Percentiles rank a stretch among this genome's conserved stretches.
phyloP scores from a whole-genome alignment of 1,140 invertebrate genomes.

The Cherax quadricarinatus region DNA sequence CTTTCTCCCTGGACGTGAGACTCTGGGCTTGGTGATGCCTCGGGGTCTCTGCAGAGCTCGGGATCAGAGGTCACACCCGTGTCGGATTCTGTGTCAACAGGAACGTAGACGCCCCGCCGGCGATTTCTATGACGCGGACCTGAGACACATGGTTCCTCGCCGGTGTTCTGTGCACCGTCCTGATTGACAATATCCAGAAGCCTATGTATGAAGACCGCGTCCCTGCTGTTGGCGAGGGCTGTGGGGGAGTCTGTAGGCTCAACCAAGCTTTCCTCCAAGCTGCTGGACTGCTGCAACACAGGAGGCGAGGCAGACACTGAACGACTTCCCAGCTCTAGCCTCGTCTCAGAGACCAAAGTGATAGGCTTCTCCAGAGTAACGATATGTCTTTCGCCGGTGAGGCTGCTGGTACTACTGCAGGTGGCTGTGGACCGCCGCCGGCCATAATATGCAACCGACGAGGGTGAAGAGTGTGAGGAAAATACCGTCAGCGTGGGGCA shows the following conservation, averaged over 20 bases:
- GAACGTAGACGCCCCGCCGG: slow-evolving; percentile 53
- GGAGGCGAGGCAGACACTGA: slow-evolving; percentile 42
- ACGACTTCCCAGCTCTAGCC: slow-evolving; percentile 37
- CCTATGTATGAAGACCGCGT: slow-evolving; percentile 41
- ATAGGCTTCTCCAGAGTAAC: slow-evolving; percentile 49
- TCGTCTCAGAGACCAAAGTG: slow-evolving; percentile 36
- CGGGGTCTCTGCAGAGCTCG: slow-evolving; percentile 22
- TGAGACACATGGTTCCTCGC: neutral
- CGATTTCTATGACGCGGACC: slow-evolving; percentile 28
- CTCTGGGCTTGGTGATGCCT: slow-evolving; percentile 13
- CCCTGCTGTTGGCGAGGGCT: neutral
- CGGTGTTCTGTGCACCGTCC: slow-evolving; percentile 20
- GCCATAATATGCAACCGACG: neutral
- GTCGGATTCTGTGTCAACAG: slow-evolving; percentile 54
- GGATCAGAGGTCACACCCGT: slow-evolving; percentile 51
- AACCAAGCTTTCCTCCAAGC: neutral
- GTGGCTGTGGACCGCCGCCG: slow-evolving; percentile 33
- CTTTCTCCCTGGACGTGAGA: neutral
- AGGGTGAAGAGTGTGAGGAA: neutral
- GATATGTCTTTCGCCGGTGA: slow-evolving; percentile 23
- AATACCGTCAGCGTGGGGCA: neutral
- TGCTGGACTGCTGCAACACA: neutral
- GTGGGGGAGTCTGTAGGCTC: neutral
- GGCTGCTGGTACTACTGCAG: slow-evolving; percentile 33
- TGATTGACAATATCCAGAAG: slow-evolving; percentile 37